Evolutionary conservation across 2,888 invertebrate genomes (phyloP), one percentile per base, ranked within the genome.

Genomic region (Entomobrya proxima): DNA sequence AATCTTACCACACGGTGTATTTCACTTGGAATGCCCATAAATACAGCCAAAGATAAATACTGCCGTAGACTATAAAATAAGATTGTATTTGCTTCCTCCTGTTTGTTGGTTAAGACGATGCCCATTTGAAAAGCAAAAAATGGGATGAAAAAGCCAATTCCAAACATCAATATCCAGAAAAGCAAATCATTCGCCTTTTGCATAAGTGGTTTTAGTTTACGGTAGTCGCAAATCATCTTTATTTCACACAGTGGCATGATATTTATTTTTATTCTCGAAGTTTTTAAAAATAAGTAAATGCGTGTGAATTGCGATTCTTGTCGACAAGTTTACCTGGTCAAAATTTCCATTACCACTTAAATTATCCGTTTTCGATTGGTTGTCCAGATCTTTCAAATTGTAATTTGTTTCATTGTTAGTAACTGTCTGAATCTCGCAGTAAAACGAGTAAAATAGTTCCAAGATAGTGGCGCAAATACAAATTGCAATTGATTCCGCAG

Each of bases 11-110:
- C 30, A 7, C 78, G 69, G 47, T 84, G 77, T 27, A 78, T 52
- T 75, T 84, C 77, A 21, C 77, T 84, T 0, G 84, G 84, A 5
- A 84, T 21, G 5, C 78, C 84, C 58, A 84, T 37, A n/a, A 77
- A 74, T 32, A 84, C 13, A 0, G 40, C 5, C 30, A 84, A 7
- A 0, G 77, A 55, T 2, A 47, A 6, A 27, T 69, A 78, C 18
- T 78, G 77, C 1, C 77, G 52, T 9, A 27, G 0, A 40, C 40
- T 30, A 13, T 69, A 18, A 64, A 84, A 72, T 4, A 77, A n/a
- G 35, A 72, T 27, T n/a, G 55, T 55, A 15, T 11, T 27, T n/a
- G 15, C 9, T 7, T 52, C 21, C 13, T 55, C 74, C 13, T 40
- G 40, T 0, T 5, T 2, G 50, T 50, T 74, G 5, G 55, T 47